These are phyloP conservation scores for Electrona antarctica DNA, from an alignment of 2,113 vertebrate species.

Conservation along the genomic window DNA sequence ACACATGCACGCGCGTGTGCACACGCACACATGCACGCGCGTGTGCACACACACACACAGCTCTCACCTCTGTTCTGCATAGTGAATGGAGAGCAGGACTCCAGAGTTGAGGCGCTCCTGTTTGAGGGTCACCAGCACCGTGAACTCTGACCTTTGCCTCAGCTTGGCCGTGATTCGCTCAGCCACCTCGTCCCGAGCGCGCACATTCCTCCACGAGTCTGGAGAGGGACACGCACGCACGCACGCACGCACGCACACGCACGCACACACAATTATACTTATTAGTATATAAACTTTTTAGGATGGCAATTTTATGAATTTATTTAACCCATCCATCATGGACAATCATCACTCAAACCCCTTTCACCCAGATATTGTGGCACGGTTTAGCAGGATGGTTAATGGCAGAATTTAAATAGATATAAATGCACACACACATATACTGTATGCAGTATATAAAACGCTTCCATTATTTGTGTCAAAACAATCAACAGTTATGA, in stretches of 20 bases:
- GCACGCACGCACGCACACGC: too few relatives aligned
- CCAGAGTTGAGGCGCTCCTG: constrained; percentile 87
- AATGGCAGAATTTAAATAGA: too few relatives aligned
- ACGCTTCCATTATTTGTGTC: too few relatives aligned
- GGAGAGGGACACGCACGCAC: constrained; percentile 26
- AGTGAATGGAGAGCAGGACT: constrained; percentile 88
- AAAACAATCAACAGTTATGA: too few relatives aligned
- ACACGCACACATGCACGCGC: too few relatives aligned
- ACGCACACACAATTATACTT: too few relatives aligned
- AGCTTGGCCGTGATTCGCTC: constrained; percentile 84
- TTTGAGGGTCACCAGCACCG: constrained; percentile 85
- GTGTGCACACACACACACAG: too few relatives aligned
- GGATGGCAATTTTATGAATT: background rate
- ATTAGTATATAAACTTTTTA: too few relatives aligned
- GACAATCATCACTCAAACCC: background rate
- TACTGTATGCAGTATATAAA: too few relatives aligned
- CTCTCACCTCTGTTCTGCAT: constrained; percentile 86
- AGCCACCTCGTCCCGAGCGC: constrained; percentile 79
- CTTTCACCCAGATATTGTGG: background rate
- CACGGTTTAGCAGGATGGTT: too few relatives aligned
- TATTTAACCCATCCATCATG: background rate
- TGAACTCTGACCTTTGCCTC: constrained; percentile 87
- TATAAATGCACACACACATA: too few relatives aligned
- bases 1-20: too few relatives aligned
- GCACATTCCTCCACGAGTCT: constrained; percentile 85